phyloP scores from a whole-genome alignment of 2,113 vertebrate genomes.

The Dipodomys spectabilis region DNA sequence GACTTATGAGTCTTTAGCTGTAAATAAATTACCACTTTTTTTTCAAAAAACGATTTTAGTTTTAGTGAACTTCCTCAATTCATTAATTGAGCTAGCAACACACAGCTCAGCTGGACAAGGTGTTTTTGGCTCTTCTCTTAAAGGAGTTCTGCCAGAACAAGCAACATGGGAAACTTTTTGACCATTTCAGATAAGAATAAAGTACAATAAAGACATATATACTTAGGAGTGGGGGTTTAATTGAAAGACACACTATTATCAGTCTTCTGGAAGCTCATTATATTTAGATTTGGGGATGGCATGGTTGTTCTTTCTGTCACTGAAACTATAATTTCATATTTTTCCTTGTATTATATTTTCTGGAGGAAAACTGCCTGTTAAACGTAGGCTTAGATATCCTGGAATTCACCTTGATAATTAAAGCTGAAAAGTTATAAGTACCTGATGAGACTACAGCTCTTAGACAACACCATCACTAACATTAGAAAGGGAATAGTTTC shows the following conservation, averaged over 20 bases:
- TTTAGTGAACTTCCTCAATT: conserved; percentile 35
- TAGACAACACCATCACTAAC: not conserved
- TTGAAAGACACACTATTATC: conserved; percentile 48
- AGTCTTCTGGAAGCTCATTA: not conserved
- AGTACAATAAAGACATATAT: conserved; percentile 55
- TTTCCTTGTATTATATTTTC: conserved; percentile 44
- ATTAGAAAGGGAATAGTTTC: conserved; percentile 32
- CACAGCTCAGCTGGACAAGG: conserved; percentile 27
- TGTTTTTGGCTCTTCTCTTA: conserved; percentile 43
- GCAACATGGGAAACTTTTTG: conserved; percentile 55
- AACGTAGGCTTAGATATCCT: conserved; percentile 2
- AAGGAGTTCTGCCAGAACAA: conserved; percentile 55
- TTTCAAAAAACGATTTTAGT: not conserved
- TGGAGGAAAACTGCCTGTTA: not conserved
- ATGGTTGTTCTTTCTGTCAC: conserved; percentile 55
- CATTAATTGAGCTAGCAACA: conserved; percentile 53
- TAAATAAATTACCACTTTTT: conserved; percentile 51
- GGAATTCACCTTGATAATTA: not conserved
- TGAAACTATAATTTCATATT: conserved; percentile 65
- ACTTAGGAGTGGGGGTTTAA: conserved; percentile 13
- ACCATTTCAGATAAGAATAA: conserved; percentile 65
- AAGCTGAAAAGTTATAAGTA: conserved; percentile 38
- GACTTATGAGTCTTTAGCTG: not conserved
- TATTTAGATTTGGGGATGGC: conserved; percentile 46
- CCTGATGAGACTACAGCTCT: not conserved